Evolutionary conservation across 2,888 invertebrate species (phyloP), one percentile per base, ranked within the genome.

Genomic region (Hecatera dysodea): DNA sequence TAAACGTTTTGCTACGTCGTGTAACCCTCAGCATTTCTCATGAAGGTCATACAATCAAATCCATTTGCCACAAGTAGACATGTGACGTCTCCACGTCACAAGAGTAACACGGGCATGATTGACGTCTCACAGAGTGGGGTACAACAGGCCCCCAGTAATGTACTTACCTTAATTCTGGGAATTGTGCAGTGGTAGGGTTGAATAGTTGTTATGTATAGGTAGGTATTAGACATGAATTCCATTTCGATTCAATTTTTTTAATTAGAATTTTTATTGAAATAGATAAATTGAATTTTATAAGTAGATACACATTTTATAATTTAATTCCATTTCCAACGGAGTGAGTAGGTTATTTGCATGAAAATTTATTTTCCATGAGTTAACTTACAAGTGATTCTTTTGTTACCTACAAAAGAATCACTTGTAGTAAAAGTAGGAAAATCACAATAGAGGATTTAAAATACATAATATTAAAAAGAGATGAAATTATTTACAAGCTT

Each of bases 71-170:
- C 22, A 68, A 56, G 60, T 79, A 64, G 50, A 52, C 64, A 50
- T 60, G 29, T 75, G 71, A 72, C 85, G 67, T 79, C 64, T 79
- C 33, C 46, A 79, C 75, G 76, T 75, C 85, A 72, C 60, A 53
- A 44, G 46, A 22, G 60, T 74, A 72, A 82, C 72, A 61, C 64
- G 69, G 55, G 64, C 46, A 62, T 85, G 83, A 83, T 70, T 74
- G 83, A 77, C 84, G 64, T 61, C 72, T 80, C 67, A 44, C 62
- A 68, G 67, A 62, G 71, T 72, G 64, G 67, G 86, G 73, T 83
- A 85, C 57, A 76, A 69, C 63, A 80, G 65, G 42, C 68, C 76
- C 72, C 50, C 27, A 29, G 48, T 78, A 42, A 82, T 69, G 72
- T 66, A 64, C 57, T 79, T 82, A 64, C 50, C 22, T 24, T 36